phyloP scores from a whole-genome alignment of 2,797 vertebrate species.

The Nyctibius grandis region DNA sequence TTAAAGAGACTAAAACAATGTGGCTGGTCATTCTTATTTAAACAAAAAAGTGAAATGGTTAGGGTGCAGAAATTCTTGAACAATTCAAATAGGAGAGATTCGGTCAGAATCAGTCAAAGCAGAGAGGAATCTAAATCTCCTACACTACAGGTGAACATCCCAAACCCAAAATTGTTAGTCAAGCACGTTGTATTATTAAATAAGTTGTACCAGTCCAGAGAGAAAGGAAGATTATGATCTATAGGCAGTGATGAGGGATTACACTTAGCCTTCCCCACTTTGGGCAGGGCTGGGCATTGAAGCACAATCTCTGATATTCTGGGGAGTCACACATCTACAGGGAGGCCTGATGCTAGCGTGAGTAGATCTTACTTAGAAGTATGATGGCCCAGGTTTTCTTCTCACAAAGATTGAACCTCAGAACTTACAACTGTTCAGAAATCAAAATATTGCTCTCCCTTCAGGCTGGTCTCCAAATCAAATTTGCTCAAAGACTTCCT shows the following conservation, averaged over 20 bases:
- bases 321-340: not conserved
- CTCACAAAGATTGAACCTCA: not conserved
- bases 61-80: not conserved
- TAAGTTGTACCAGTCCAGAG: not conserved
- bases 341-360: not conserved
- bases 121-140: not conserved
- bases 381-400: not conserved
- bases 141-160: not conserved
- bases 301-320: not conserved
- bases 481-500: not conserved
- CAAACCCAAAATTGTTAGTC: not conserved
- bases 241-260: not conserved
- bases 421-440: not conserved
- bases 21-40: not conserved
- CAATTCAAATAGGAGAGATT: not conserved
- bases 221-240: not conserved
- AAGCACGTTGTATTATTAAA: not conserved
- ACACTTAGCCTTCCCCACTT: not conserved
- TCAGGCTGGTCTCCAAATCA: not conserved
- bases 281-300: not conserved
- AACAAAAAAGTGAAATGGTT: not conserved
- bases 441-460: not conserved
- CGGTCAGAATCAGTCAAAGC: not conserved
- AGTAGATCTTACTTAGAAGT: not conserved
- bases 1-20: not conserved